These are phyloP conservation scores for Strigops habroptila DNA, from an alignment of 2,113 vertebrate genomes.

Conservation along the genomic window DNA sequence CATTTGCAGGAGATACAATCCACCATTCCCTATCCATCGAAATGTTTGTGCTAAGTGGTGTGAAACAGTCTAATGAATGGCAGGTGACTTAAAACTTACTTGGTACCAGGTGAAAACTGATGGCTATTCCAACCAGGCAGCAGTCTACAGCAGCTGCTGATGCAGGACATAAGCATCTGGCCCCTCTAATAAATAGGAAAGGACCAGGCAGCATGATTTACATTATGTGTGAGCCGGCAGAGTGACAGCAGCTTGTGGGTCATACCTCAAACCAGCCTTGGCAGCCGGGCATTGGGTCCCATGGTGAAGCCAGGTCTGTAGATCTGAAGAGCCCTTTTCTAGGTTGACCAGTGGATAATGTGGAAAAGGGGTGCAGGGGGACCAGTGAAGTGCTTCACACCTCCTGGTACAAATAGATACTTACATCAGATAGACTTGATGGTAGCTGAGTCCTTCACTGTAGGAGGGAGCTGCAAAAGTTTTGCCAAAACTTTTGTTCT, in stretches of 20 bases:
- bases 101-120: neutral
- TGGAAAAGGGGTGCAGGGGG: neutral
- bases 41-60: neutral
- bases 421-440: neutral
- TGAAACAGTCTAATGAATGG: neutral
- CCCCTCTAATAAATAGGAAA: neutral
- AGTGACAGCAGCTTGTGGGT: neutral
- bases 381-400: neutral
- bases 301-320: neutral
- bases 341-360: neutral
- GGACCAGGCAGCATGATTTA: rapidly evolving
- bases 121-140: neutral
- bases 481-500: neutral
- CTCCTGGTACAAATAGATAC: neutral
- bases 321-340: neutral
- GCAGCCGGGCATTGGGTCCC: rapidly evolving
- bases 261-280: neutral
- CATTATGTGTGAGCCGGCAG: rapidly evolving
- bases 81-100: neutral
- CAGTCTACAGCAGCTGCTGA: neutral
- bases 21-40: neutral
- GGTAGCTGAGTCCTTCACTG: neutral
- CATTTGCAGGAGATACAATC: neutral
- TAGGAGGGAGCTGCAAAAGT: neutral
- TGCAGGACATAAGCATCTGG: neutral